phyloP scores from a whole-genome alignment of 2,888 invertebrate genomes.

The Prosopocoilus inquinatus region DNA sequence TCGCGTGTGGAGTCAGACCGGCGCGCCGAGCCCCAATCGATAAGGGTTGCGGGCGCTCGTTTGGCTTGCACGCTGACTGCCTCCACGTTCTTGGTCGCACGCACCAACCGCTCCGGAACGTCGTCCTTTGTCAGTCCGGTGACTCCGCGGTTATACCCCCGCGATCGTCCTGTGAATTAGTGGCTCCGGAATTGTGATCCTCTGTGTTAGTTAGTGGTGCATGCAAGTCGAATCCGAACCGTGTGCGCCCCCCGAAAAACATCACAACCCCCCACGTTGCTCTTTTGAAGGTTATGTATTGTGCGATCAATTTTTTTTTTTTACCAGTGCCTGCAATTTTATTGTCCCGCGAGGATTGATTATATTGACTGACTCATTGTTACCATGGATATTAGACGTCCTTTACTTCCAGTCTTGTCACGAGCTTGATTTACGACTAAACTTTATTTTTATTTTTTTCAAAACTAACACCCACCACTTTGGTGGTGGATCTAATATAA shows the following conservation, averaged over 20 bases:
- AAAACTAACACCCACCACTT: too few relatives aligned
- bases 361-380: background rate
- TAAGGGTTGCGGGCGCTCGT: conserved; percentile 26
- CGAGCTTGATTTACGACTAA: too few relatives aligned
- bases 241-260: background rate
- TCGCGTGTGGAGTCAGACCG: conserved; percentile 51
- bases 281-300: conserved; percentile 17
- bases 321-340: background rate
- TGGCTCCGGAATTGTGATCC: background rate
- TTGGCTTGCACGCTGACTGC: conserved; percentile 47
- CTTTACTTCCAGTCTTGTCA: too few relatives aligned
- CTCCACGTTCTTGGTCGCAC: conserved; percentile 29
- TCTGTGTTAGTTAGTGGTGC: conserved; percentile 1
- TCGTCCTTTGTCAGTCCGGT: background rate
- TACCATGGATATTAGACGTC: too few relatives aligned
- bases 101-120: conserved; percentile 16
- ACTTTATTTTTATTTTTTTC: too few relatives aligned
- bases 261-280: background rate
- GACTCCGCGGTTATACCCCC: background rate
- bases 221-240: background rate
- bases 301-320: conserved; percentile 9
- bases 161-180: conserved; percentile 1
- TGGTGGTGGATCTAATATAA: too few relatives aligned
- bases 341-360: background rate
- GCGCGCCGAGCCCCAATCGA: conserved; percentile 42